Evolutionary conservation across 2,113 vertebrate species (phyloP).

Genomic region (Rattus rattus): DNA sequence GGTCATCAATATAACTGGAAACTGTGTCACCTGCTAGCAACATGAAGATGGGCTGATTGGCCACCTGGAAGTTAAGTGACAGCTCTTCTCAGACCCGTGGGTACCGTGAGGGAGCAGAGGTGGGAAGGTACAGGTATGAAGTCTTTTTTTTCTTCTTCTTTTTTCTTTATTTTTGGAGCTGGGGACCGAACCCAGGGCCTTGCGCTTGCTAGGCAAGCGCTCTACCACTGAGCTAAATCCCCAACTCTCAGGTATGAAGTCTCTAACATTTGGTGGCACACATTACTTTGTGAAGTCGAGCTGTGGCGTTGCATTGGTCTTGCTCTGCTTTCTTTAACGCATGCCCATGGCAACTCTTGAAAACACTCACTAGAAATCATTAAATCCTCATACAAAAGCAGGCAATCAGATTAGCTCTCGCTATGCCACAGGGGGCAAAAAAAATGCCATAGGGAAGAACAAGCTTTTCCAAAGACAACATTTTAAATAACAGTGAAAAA

Average conservation of each 20-base stretch:
- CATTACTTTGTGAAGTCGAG: too few relatives aligned
- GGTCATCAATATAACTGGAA: background rate
- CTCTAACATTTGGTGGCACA: background rate
- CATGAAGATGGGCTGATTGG: background rate
- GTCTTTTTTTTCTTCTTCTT: background rate
- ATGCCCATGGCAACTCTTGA: constrained; percentile 1
- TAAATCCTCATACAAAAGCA: constrained; percentile 65
- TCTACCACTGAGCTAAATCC: too few relatives aligned
- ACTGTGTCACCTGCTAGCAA: background rate
- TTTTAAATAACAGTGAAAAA: background rate
- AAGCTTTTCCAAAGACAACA: constrained; percentile 70
- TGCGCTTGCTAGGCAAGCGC: too few relatives aligned
- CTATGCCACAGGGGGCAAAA: background rate
- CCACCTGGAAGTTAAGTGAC: constrained; percentile 7
- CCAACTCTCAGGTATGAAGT: too few relatives aligned
- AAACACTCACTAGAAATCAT: constrained; percentile 41
- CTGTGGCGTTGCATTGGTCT: background rate
- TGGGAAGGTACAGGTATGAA: background rate
- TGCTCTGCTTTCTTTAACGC: constrained; percentile 8
- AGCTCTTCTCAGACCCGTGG: background rate
- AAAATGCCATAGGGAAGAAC: constrained; percentile 14
- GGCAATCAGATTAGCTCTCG: constrained; percentile 39
- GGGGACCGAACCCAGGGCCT: too few relatives aligned
- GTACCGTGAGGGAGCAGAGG: background rate
- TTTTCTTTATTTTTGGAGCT: too few relatives aligned